phyloP scores from a whole-genome alignment of 2,113 vertebrate genomes.

The Malurus melanocephalus region DNA sequence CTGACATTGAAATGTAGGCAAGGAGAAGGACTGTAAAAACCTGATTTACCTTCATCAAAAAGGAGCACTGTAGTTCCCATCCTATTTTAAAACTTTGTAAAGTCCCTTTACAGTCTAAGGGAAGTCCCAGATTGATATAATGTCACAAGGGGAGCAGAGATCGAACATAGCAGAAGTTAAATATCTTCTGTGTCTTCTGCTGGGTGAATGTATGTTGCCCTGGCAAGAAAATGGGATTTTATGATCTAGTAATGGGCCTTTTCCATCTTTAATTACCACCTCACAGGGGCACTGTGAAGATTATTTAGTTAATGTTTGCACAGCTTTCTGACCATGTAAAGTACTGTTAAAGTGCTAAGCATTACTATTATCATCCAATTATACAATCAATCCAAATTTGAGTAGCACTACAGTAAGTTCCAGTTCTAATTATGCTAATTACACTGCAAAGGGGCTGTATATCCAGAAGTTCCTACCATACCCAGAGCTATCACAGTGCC shows the following conservation, averaged over 20 bases:
- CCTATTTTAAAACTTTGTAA: neutral
- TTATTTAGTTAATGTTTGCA: conserved; percentile 50
- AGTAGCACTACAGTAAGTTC: conserved; percentile 17
- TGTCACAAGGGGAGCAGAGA: neutral
- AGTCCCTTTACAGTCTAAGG: neutral
- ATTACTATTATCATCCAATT: conserved; percentile 33
- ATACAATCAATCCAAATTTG: conserved; percentile 14
- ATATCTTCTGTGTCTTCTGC: conserved; percentile 2
- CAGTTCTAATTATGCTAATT: conserved; percentile 34
- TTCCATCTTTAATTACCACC: conserved; percentile 19
- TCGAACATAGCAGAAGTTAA: neutral
- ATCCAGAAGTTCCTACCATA: neutral
- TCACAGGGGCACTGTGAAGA: conserved; percentile 14
- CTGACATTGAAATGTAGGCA: neutral
- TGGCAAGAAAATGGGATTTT: conserved; percentile 22
- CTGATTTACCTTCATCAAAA: neutral
- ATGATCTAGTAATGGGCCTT: conserved; percentile 1
- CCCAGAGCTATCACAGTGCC: neutral
- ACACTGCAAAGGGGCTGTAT: neutral
- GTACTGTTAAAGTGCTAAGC: conserved; percentile 12
- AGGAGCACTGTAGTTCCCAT: neutral
- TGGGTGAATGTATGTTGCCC: neutral
- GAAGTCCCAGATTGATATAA: neutral
- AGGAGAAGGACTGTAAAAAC: neutral
- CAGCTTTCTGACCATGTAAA: conserved; percentile 26